Conservation (phyloP, 2,797 vertebrate genomes). For the Schizopygopsis malacanthus region DNA sequence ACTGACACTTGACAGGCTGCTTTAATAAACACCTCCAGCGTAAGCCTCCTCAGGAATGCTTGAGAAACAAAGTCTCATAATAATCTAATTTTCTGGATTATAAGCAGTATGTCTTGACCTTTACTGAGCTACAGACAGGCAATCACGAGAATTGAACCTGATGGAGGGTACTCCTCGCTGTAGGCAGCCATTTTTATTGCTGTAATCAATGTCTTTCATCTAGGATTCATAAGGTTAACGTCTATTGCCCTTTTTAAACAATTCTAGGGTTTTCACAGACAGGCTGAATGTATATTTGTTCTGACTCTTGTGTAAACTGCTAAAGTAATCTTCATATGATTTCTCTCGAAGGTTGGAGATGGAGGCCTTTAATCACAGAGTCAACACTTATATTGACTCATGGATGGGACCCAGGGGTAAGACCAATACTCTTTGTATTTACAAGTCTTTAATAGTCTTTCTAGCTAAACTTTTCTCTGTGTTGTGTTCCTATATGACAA, state of each 20-base stretch:
- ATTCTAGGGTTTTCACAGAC: background rate
- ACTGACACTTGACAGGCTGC: background rate
- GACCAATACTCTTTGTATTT: constrained; percentile 53
- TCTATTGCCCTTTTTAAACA: background rate
- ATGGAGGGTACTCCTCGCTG: background rate
- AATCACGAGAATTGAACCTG: background rate
- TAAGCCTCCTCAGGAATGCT: background rate
- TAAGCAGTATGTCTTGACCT: background rate
- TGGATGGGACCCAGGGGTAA: constrained; percentile 96
- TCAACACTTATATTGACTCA: constrained; percentile 87
- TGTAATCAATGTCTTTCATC: background rate
- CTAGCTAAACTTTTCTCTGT: background rate
- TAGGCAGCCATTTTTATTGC: background rate
- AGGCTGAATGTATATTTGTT: background rate
- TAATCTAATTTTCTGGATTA: background rate
- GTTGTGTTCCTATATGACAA: background rate
- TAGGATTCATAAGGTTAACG: background rate
- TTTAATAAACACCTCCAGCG: background rate
- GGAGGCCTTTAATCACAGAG: constrained; percentile 88
- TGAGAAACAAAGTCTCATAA: background rate
- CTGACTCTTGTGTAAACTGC: background rate
- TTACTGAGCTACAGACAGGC: background rate
- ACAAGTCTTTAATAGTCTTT: background rate
- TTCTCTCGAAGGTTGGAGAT: constrained; percentile 82
- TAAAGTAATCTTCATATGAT: constrained; percentile 12